phyloP scores from a whole-genome alignment of 2,113 vertebrate genomes.

The Cyrtonyx montezumae region DNA sequence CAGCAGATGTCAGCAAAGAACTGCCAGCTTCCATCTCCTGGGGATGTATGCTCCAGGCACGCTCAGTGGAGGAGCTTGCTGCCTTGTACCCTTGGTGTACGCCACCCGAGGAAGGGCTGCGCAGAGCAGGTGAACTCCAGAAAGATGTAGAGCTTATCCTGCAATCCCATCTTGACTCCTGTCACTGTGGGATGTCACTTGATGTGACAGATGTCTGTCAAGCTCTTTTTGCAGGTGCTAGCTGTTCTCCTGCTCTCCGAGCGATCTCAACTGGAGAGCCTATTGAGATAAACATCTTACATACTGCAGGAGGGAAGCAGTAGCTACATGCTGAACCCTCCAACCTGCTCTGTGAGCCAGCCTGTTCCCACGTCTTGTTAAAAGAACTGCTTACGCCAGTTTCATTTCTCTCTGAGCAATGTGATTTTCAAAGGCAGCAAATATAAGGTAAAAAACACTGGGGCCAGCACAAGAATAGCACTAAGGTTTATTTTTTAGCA shows the following conservation, averaged over 20 bases:
- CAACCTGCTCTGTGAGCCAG: not conserved
- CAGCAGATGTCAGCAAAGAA: not conserved
- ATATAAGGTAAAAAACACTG: not conserved
- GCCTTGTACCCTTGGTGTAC: accelerated
- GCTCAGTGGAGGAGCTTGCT: not conserved
- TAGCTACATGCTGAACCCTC: not conserved
- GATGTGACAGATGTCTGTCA: not conserved
- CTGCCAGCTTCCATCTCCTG: not conserved
- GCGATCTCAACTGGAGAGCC: not conserved
- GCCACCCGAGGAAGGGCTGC: not conserved
- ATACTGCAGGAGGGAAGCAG: not conserved
- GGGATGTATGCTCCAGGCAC: not conserved
- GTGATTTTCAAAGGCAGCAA: not conserved
- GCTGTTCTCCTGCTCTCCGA: not conserved
- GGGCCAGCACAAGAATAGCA: not conserved
- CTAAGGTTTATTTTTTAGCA: not conserved
- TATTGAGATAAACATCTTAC: not conserved
- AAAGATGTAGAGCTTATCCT: not conserved
- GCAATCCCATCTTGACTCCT: not conserved
- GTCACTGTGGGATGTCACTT: not conserved
- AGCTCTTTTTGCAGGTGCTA: not conserved
- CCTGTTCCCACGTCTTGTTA: not conserved
- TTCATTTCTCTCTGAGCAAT: not conserved
- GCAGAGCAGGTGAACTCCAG: not conserved
- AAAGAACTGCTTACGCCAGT: not conserved